Evolutionary conservation across 2,113 vertebrate species (phyloP).

Genomic region (Semicossyphus pulcher): DNA sequence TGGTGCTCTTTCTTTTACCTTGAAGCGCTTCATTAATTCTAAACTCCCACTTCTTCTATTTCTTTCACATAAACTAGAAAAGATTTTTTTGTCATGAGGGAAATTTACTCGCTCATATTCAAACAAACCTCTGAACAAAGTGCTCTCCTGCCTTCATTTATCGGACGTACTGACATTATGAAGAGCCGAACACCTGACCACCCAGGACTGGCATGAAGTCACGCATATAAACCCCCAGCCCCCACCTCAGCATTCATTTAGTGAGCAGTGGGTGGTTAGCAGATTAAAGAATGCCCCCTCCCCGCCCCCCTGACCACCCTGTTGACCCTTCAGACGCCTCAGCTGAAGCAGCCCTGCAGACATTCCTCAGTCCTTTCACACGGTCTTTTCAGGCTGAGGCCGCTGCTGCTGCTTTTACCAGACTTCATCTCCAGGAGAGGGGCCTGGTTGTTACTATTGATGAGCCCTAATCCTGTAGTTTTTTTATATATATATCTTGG

Average conservation of each 20-base stretch:
- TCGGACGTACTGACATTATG: no score
- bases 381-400: not conserved
- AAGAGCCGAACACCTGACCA: slow-evolving; percentile 21
- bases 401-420: not conserved
- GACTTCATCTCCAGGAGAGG: not conserved
- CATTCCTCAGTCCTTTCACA: slow-evolving; percentile 26
- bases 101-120: not conserved
- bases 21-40: no score
- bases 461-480: no score
- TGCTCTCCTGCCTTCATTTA: not conserved
- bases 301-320: not conserved
- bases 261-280: slow-evolving; percentile 8
- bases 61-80: no score
- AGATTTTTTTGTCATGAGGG: no score
- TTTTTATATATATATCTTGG: no score
- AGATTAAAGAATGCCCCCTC: slow-evolving; percentile 39
- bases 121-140: not conserved
- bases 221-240: not conserved
- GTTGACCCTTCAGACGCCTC: slow-evolving; percentile 5
- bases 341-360: slow-evolving; percentile 16
- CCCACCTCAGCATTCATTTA: slow-evolving; percentile 23
- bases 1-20: no score
- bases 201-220: slow-evolving; percentile 26
- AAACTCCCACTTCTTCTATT: no score
- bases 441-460: no score